A percentile compares a stretch with the other conserved stretches of the same genome.
These are phyloP conservation scores for Oreotrochilus melanogaster DNA, from an alignment of 2,113 vertebrate genomes.

Conservation along the genomic window DNA sequence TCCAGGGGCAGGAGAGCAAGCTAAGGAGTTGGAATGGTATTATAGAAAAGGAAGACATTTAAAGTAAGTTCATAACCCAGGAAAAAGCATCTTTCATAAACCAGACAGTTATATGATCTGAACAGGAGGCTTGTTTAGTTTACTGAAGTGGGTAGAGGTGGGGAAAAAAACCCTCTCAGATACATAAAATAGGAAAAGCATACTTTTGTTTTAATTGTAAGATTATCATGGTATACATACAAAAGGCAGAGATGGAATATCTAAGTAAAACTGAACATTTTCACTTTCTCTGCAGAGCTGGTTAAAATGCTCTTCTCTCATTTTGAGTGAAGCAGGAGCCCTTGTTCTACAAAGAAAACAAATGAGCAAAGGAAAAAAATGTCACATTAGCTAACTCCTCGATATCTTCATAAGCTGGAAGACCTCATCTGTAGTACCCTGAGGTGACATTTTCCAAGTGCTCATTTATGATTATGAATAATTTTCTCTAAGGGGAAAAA, in stretches of 20 bases:
- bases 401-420: conserved; percentile 45
- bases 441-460: conserved; percentile 55
- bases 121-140: neutral
- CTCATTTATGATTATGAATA: conserved; percentile 59
- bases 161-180: neutral
- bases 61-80: neutral
- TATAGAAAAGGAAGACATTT: neutral
- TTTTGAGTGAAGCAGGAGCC: neutral
- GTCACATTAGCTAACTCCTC: conserved; percentile 23
- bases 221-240: neutral
- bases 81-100: neutral
- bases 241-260: neutral
- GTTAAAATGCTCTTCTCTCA: neutral
- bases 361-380: conserved; percentile 21
- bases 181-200: neutral
- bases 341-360: conserved; percentile 41
- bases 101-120: neutral
- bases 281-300: neutral
- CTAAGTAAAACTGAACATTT: neutral
- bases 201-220: neutral
- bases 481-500: conserved; percentile 54
- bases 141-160: neutral
- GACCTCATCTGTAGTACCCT: conserved; percentile 35
- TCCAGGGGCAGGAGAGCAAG: neutral
- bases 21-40: neutral